Evolutionary conservation across 2,888 invertebrate species (phyloP).

Genomic region (Ochropleura leucogaster): DNA sequence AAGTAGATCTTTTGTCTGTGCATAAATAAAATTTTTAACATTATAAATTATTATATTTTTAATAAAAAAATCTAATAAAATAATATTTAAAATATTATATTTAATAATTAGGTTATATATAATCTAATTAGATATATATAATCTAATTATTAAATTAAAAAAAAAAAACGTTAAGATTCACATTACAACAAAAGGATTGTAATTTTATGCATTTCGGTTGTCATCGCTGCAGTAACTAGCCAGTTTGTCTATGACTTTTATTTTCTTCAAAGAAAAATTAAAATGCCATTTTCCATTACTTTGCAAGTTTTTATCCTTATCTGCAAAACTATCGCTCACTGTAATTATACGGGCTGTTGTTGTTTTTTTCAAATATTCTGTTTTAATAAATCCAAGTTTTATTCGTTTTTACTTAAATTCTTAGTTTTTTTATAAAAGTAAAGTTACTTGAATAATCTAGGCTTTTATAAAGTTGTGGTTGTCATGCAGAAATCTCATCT

Average conservation of each 20-base stretch:
- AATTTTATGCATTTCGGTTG: not conserved
- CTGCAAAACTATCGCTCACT: not conserved
- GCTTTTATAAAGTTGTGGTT: not conserved
- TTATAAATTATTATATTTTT: too few relatives aligned
- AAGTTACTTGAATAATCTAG: not conserved
- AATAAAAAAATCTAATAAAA: too few relatives aligned
- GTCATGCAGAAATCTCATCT: not conserved
- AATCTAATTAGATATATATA: too few relatives aligned
- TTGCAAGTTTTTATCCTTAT: slow-evolving; percentile 25
- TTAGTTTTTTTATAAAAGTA: not conserved
- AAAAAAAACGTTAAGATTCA: too few relatives aligned
- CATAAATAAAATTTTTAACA: too few relatives aligned
- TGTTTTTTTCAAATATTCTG: not conserved
- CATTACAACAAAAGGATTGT: too few relatives aligned
- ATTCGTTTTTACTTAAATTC: not conserved
- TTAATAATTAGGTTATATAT: too few relatives aligned
- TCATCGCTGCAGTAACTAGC: not conserved
- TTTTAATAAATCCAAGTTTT: not conserved
- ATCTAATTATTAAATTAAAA: too few relatives aligned
- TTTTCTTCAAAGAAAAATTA: slow-evolving; percentile 4
- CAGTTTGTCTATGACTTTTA: not conserved
- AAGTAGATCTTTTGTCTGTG: too few relatives aligned
- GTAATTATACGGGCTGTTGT: not conserved
- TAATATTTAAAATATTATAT: too few relatives aligned
- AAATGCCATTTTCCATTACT: slow-evolving; percentile 6